Percentiles rank a stretch among this genome's conserved stretches.
Conservation (phyloP, 2,113 vertebrate genomes). For the Takifugu flavidus region DNA sequence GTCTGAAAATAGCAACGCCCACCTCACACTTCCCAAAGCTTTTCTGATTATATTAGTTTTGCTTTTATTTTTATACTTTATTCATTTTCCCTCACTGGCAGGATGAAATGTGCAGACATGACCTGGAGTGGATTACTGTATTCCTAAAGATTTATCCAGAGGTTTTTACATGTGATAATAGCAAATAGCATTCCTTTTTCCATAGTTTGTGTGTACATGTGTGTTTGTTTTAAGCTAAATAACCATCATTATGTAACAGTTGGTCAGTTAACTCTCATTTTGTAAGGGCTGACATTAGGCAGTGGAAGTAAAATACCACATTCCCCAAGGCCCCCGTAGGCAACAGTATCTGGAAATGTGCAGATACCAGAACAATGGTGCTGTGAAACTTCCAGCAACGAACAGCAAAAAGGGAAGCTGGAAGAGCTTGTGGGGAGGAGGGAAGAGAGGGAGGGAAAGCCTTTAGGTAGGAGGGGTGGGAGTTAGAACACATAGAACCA, state of each 20-base stretch:
- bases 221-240: not conserved
- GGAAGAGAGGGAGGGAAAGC: conserved; percentile 30
- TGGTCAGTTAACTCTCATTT: too few relatives aligned
- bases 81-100: too few relatives aligned
- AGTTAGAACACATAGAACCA: conserved; percentile 5
- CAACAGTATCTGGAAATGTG: conserved; percentile 62
- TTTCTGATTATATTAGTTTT: too few relatives aligned
- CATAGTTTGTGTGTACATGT: too few relatives aligned
- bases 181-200: too few relatives aligned
- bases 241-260: too few relatives aligned
- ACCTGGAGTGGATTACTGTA: too few relatives aligned
- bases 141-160: too few relatives aligned
- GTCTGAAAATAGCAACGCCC: conserved; percentile 62
- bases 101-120: too few relatives aligned
- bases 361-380: conserved; percentile 66
- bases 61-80: too few relatives aligned
- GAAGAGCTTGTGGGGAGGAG: conserved; percentile 1
- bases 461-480: conserved; percentile 12
- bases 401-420: conserved; percentile 20
- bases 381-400: conserved; percentile 47
- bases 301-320: conserved; percentile 34
- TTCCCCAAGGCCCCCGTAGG: conserved; percentile 38
- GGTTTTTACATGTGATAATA: too few relatives aligned
- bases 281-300: conserved; percentile 38
- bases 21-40: not conserved